A percentile compares a stretch with the other conserved stretches of the same genome.
phyloP scores from a whole-genome alignment of 2,888 invertebrate genomes.

The Drosophila mulleri region DNA sequence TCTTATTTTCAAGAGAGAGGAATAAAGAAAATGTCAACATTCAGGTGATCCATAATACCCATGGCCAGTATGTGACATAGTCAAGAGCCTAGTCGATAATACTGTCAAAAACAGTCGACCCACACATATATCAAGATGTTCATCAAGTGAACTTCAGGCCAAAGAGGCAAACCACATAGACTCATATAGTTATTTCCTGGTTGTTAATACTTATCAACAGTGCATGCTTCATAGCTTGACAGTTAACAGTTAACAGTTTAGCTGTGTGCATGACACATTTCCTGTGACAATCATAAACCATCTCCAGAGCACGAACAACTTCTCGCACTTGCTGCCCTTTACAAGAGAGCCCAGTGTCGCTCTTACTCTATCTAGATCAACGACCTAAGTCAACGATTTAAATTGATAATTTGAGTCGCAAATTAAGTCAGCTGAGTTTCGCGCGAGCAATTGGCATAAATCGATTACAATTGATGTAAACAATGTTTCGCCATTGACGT shows the following conservation, averaged over 20 bases:
- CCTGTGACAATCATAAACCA: not conserved
- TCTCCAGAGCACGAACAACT: not conserved
- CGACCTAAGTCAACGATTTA: slow-evolving; percentile 52
- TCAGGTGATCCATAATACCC: not conserved
- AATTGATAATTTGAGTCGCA: slow-evolving; percentile 47
- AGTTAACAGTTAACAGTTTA: no score
- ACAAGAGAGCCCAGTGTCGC: not conserved
- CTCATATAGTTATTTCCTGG: not conserved
- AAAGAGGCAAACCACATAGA: not conserved
- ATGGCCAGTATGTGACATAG: not conserved
- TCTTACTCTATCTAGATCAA: slow-evolving; percentile 27
- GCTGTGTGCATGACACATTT: not conserved
- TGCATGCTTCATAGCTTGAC: not conserved
- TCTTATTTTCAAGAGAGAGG: no score
- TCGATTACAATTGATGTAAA: slow-evolving; percentile 45
- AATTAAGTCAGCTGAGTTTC: not conserved
- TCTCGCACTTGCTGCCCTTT: not conserved
- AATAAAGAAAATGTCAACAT: no score
- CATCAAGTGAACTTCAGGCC: not conserved
- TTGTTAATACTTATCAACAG: not conserved
- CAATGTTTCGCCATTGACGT: slow-evolving; percentile 46
- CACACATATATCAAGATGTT: not conserved
- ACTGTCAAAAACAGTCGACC: not conserved
- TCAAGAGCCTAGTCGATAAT: not conserved
- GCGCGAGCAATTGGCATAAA: slow-evolving; percentile 22